These are phyloP conservation scores for Heliconius cydno DNA, from an alignment of 2,888 invertebrate species.

Conservation along the genomic window DNA sequence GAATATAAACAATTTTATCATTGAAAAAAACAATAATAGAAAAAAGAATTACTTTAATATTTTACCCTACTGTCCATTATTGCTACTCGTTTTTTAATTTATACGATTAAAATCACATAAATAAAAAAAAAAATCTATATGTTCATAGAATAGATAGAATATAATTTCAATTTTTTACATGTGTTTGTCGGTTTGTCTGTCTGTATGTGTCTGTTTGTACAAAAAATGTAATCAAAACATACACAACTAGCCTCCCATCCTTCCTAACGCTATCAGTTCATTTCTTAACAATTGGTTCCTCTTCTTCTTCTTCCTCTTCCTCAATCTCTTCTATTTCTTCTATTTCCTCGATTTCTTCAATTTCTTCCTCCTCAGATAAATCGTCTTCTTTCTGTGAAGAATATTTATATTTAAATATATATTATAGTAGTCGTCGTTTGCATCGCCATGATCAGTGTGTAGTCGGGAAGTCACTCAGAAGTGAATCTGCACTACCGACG, in stretches of 20 bases:
- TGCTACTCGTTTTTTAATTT: background rate
- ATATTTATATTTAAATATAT: background rate
- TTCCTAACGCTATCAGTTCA: slow-evolving; percentile 46
- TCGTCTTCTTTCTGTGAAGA: slow-evolving; percentile 68
- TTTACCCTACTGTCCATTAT: background rate
- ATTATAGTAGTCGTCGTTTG: too few species aligned
- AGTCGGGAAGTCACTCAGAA: too few species aligned
- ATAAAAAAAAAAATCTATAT: background rate
- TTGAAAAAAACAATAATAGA: too few species aligned
- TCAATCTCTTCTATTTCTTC: slow-evolving; percentile 70
- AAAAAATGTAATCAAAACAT: slow-evolving; percentile 7
- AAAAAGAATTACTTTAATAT: background rate
- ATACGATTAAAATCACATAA: background rate
- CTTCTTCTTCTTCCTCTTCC: slow-evolving; percentile 51
- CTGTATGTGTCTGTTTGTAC: background rate
- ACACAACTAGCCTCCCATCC: slow-evolving; percentile 26
- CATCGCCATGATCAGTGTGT: too few species aligned
- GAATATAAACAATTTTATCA: too few species aligned
- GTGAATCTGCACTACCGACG: too few species aligned
- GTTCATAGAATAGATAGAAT: too few species aligned
- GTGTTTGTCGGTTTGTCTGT: background rate
- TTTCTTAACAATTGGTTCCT: slow-evolving; percentile 49
- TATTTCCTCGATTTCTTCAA: slow-evolving; percentile 72
- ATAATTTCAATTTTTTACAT: background rate
- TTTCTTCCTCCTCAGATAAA: slow-evolving; percentile 70